phyloP scores from a whole-genome alignment of 2,888 invertebrate genomes.

The Caenorhabditis becei region DNA sequence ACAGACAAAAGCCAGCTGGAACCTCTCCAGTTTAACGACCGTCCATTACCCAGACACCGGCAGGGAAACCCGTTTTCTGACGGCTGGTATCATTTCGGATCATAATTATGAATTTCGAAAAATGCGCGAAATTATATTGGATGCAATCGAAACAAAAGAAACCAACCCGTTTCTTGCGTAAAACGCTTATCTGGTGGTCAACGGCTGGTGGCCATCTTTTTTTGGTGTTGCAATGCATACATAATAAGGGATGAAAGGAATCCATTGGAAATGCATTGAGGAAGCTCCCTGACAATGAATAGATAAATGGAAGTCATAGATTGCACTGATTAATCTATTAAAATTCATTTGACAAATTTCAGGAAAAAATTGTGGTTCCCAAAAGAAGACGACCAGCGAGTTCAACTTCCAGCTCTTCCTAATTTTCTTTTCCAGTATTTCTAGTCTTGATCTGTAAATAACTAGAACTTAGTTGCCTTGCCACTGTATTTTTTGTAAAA shows the following conservation, averaged over 20 bases:
- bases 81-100: constrained; percentile 23
- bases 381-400: constrained; percentile 59
- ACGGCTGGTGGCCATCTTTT: constrained; percentile 4
- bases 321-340: neutral
- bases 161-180: constrained; percentile 45
- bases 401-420: constrained; percentile 57
- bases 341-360: constrained; percentile 19
- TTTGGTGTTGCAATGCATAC: constrained; percentile 27
- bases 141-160: constrained; percentile 15
- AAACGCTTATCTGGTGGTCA: constrained; percentile 20
- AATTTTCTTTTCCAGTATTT: neutral
- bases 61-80: constrained; percentile 7
- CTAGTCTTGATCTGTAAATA: constrained; percentile 19
- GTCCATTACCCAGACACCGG: neutral
- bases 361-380: constrained; percentile 60
- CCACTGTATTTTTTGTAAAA: constrained; percentile 13
- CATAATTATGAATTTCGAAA: constrained; percentile 11
- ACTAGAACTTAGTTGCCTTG: constrained; percentile 32
- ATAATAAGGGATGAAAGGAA: constrained; percentile 21
- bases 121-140: constrained; percentile 37
- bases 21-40: neutral
- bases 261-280: constrained; percentile 14
- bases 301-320: neutral
- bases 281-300: neutral
- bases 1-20: constrained; percentile 25